A percentile compares a stretch with the other conserved stretches of the same genome.
phyloP scores from a whole-genome alignment of 1,140 invertebrate genomes.

The Melipona quadrifasciata region DNA sequence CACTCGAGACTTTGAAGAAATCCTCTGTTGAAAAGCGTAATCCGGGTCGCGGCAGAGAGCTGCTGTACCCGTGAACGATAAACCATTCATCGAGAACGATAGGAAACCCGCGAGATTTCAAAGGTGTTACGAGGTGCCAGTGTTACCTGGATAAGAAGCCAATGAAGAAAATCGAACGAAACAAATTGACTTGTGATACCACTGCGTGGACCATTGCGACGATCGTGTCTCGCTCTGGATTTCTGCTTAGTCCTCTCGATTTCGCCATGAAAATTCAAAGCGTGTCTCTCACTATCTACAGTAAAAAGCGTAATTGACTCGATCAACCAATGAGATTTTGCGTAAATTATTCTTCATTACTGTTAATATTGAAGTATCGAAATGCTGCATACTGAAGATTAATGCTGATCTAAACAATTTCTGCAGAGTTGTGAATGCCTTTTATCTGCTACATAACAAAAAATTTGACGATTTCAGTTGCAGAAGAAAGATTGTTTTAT shows the following conservation, averaged over 20 bases:
- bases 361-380: too few species aligned
- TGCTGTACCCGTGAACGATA: constrained; percentile 1
- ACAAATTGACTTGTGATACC: constrained; percentile 58
- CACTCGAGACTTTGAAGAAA: not conserved
- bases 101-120: not conserved
- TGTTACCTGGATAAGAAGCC: not conserved
- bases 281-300: not conserved
- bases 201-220: constrained; percentile 29
- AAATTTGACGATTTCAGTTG: too few species aligned
- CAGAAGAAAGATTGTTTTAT: too few species aligned
- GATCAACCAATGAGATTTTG: too few species aligned
- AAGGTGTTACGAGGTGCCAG: not conserved
- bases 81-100: constrained; percentile 10
- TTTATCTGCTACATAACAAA: too few species aligned
- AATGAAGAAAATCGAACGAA: constrained; percentile 27
- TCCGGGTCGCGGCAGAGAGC: not conserved
- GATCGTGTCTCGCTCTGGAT: constrained; percentile 1
- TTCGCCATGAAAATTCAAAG: not conserved
- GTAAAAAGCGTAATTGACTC: too few species aligned
- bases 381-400: too few species aligned
- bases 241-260: not conserved
- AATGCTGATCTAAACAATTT: too few species aligned
- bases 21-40: not conserved
- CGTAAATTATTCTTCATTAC: too few species aligned
- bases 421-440: too few species aligned